Evolutionary conservation across 1,140 invertebrate genomes (phyloP), one percentile per base, ranked within the genome.

Genomic region (Hylaeus anthracinus): DNA sequence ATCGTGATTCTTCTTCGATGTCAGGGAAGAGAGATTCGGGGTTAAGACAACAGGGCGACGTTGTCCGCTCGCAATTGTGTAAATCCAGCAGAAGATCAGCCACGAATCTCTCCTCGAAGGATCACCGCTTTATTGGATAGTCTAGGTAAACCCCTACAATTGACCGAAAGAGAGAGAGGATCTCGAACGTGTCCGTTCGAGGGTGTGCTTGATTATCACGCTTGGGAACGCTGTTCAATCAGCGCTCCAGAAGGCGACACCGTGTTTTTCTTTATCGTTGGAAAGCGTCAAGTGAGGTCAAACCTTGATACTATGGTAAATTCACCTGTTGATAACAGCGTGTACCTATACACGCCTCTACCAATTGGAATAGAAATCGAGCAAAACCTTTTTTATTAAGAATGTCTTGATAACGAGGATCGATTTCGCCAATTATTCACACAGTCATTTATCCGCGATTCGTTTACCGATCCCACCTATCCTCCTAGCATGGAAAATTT

Each of bases 61-160:
- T 55, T 37, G 60, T 69, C 53, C 67, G 67, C 71, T 75, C 67
- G 56, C 60, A 60, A 53, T 64, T 70, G 84, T 82, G 84, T 79
- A 86, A 86, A 86, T 86, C 64, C 72, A 58, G 14, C 56, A 14
- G 75, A 82, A 86, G 58, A 64, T 77, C 69, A 53, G 10, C 72
- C 56, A 78, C 61, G 61, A 64, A 43, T 64, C 58, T 64, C 70
- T 45, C 63, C 63, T 70, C 61, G 53, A 69, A 56, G 63, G 58
- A 63, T 48, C n/a, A 37, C 55, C 53, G 53, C 70, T 82, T 86
- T 86, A 86, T 86, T 86, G 84, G 85, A 86, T 55, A 70, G 41
- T 72, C 70, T 64, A 14, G 72, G 72, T 83, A 70, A 74, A 85
- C 75, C 51, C 56, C 12, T n/a, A 48, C 79, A 74, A 80, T 75